Evolutionary conservation across 2,113 vertebrate genomes (phyloP).

Genomic region (Podilymbus podiceps): DNA sequence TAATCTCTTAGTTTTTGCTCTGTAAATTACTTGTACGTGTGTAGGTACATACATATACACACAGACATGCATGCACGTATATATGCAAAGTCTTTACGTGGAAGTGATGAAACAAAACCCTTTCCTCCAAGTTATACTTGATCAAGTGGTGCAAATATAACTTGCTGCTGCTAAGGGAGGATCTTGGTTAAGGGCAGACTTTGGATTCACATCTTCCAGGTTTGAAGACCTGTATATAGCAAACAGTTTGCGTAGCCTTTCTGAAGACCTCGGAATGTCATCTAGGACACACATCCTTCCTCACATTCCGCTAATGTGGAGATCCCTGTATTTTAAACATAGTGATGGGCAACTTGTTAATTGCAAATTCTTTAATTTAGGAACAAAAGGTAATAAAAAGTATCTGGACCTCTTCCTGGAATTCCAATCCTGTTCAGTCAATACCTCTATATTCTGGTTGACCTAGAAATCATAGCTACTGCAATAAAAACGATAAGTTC

Average conservation of each 20-base stretch:
- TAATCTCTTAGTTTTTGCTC: constrained; percentile 12
- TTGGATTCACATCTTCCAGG: constrained; percentile 1
- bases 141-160: constrained; percentile 4
- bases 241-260: background rate
- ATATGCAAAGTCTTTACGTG: constrained; percentile 47
- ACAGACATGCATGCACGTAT: constrained; percentile 25
- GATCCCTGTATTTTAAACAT: background rate
- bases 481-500: background rate
- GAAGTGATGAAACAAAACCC: constrained; percentile 55
- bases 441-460: background rate
- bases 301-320: background rate
- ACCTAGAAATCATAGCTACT: constrained; percentile 3
- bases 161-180: constrained; percentile 37
- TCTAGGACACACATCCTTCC: background rate
- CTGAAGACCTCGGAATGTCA: background rate
- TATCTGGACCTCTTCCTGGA: constrained; percentile 10
- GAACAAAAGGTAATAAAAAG: background rate
- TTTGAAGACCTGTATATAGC: constrained; percentile 26
- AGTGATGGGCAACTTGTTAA: background rate
- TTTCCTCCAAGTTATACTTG: constrained; percentile 28
- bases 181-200: background rate
- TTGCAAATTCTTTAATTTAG: background rate
- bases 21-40: background rate
- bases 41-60: constrained; percentile 14
- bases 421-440: background rate